Evolutionary conservation across 2,888 invertebrate genomes (phyloP), one percentile per base, ranked within the genome.

Genomic region (Apotomis capreana): DNA sequence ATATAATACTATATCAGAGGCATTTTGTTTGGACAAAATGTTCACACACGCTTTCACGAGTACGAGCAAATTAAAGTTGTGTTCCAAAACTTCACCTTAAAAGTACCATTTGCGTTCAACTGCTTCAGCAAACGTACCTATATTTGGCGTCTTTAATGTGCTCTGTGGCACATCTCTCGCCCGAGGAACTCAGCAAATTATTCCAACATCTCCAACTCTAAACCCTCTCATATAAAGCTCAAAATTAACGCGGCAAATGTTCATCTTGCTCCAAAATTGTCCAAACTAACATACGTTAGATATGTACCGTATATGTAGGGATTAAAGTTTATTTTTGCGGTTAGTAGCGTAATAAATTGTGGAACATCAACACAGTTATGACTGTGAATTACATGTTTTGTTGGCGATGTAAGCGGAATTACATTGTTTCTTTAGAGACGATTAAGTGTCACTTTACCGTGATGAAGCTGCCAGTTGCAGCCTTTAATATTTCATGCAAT

Each of bases 321-420:
- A 0, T 4, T 13, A 71, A 51, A 44, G 61, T 62, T 51, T 4
- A 57, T 62, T 71, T 69, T 68, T 5, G 51, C 26, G 3, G 9
- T 57, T 10, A 52, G 13, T 36, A 10, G 4, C 9, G 6, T 59
- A 64, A 59, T 44, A 71, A 61, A 63, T 72, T 59, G 63, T 54
- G 3, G 58, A 52, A 59, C 68, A 72, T 72, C 58, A 63, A 58
- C 62, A 58, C 54, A 63, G 68, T 68, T 72, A 72, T 72, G 72
- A 63, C 46, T 59, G 58, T 59, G 63, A 72, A 72, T 72, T 68
- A 62, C 71, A 54, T 59, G 72, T 72, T 68, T 63, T 72, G 72
- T 59, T 68, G 61, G 70, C 8, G 49, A 72, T 59, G 62, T 63
- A 58, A 68, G 62, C 68, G 52, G 61, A 52, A 63, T 68, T 58